These are phyloP conservation scores for Hybognathus amarus DNA, from an alignment of 2,797 vertebrate genomes.

Conservation along the genomic window DNA sequence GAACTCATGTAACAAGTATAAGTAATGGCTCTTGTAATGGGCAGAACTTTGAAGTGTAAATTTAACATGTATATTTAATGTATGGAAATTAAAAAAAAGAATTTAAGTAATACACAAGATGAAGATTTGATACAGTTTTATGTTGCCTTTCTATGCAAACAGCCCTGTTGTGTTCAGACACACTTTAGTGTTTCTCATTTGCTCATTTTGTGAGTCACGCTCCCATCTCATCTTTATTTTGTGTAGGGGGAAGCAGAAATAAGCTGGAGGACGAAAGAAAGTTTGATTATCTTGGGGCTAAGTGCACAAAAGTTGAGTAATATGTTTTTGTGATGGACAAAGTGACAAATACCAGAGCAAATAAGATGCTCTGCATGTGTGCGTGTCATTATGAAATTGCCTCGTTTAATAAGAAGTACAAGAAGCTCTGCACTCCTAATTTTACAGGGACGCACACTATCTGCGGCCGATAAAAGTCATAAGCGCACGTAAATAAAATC, in stretches of 20 bases:
- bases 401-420: slow-evolving; percentile 63
- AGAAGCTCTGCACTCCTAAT: slow-evolving; percentile 47
- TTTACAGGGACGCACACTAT: slow-evolving; percentile 67
- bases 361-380: slow-evolving; percentile 56
- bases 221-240: slow-evolving; percentile 54
- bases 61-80: slow-evolving; percentile 96
- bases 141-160: slow-evolving; percentile 61
- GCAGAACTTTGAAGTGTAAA: slow-evolving; percentile 97
- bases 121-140: slow-evolving; percentile 63
- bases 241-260: slow-evolving; percentile 47
- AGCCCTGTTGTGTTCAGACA: slow-evolving; percentile 39
- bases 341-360: slow-evolving; percentile 64
- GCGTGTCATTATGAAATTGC: slow-evolving; percentile 57
- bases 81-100: slow-evolving; percentile 79
- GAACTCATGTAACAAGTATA: slow-evolving; percentile 86
- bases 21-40: slow-evolving; percentile 93
- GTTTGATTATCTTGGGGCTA: slow-evolving; percentile 54
- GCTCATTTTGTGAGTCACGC: slow-evolving; percentile 42
- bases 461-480: slow-evolving; percentile 80
- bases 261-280: slow-evolving; percentile 42
- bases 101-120: slow-evolving; percentile 72
- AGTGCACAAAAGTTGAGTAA: slow-evolving; percentile 54
- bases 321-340: slow-evolving; percentile 57
- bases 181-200: slow-evolving; percentile 50
- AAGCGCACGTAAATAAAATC: slow-evolving; percentile 91